Conservation (phyloP, 1,140 invertebrate genomes). For the Anastatus disparis region DNA sequence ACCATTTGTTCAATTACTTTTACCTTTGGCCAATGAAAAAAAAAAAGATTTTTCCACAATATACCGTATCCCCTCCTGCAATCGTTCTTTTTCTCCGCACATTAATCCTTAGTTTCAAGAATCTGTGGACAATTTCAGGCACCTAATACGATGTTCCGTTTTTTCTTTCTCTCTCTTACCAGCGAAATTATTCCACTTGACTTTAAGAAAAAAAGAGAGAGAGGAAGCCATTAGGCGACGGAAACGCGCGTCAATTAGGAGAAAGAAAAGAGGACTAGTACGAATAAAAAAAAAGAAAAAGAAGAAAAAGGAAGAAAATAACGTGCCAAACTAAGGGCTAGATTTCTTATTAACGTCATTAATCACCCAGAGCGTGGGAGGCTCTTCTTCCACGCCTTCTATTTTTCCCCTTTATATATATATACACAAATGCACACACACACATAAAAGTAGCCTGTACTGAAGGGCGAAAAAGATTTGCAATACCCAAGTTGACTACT, state of each 20-base stretch:
- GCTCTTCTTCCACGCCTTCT: slow-evolving; percentile 56
- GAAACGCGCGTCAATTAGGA: slow-evolving; percentile 36
- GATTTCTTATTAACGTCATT: slow-evolving; percentile 53
- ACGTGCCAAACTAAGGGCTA: neutral
- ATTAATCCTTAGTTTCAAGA: neutral
- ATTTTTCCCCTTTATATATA: neutral
- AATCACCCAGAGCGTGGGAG: slow-evolving; percentile 49
- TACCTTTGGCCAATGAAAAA: no score
- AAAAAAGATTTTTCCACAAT: no score
- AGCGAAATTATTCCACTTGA: neutral
- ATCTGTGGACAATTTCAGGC: neutral
- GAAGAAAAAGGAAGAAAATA: neutral
- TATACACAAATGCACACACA: no score
- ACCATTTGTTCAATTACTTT: no score
- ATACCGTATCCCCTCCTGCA: neutral
- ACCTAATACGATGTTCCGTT: neutral
- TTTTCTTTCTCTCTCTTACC: no score
- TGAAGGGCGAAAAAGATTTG: slow-evolving; percentile 8
- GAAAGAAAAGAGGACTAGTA: no score
- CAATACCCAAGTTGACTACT: neutral
- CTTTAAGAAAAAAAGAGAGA: slow-evolving; percentile 32
- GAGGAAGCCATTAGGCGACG: slow-evolving; percentile 27
- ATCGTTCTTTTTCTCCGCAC: neutral
- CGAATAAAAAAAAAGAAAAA: no score
- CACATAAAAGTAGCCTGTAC: no score